Base-by-base conservation (phyloP, 2,797 vertebrate species). In the Sebastes jordani region DNA sequence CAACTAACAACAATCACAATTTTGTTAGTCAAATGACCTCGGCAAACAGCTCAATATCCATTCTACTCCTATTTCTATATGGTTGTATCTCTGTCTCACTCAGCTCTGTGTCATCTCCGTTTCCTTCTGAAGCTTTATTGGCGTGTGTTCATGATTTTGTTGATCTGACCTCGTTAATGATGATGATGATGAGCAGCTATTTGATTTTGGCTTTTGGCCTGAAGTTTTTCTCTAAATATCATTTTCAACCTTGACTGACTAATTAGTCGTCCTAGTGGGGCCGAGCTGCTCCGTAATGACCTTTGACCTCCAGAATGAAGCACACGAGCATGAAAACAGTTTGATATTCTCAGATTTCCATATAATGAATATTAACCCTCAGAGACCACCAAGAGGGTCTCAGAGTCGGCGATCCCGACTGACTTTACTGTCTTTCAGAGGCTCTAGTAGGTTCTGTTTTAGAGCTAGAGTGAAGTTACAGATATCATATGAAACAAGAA, bases 221-320 rank as follows among this genome's bases (percentile, higher is more conserved):
- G 20, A 76, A 49, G 68, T 63, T 79, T 69, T 67, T 66, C 11
- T 81, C 61, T 74, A 83, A 85, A 86, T 83, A 86, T 77, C 80
- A 88, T 78, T 74, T 86, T 85, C 64, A 80, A 52, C 79, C 75
- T 77, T 63, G 81, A 83, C 75, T 83, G 81, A 80, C 52, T 83
- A 78, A 75, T 83, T 20, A 23, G 20, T 38, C 10, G 25, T 76
- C 38, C 68, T 11, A 61, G 34, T 6, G 46, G 68, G 36, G 36
- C 55, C 25, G 10, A 74, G 25, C 29, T 1, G 25, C 71, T 74
- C 16, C 0, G 2, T 5, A 18, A 46, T 62, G 77, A 88, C 72
- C 69, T 81, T 73, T 80, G 73, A 85, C 52, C 54, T 66, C 36
- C 23, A 49, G 32, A 38, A 29, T 4, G 4, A 63, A 30, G 74